Percentiles rank a stretch among this genome's conserved stretches.
Conservation (phyloP, 2,888 invertebrate genomes). For the Lasioglossum morio region DNA sequence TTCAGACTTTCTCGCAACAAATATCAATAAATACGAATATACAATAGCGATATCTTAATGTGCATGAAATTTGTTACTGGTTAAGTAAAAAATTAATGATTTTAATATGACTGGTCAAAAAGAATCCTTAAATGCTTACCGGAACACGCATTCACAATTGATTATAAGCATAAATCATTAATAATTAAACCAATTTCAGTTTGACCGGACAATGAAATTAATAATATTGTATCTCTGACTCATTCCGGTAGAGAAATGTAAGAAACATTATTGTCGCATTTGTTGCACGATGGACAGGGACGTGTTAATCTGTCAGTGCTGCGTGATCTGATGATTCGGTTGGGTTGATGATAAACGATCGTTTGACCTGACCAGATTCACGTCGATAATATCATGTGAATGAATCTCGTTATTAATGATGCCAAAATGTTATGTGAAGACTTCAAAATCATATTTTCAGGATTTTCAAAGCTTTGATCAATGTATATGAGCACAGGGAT, state of each 20-base stretch:
- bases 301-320: constrained; percentile 28
- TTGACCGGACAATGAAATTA: background rate
- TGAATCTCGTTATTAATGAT: constrained; percentile 19
- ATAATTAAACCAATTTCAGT: background rate
- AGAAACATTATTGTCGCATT: constrained; percentile 1
- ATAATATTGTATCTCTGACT: background rate
- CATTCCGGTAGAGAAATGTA: background rate
- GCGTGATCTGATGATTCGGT: background rate
- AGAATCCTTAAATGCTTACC: background rate
- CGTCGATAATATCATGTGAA: background rate
- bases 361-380: constrained; percentile 30
- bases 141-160: background rate
- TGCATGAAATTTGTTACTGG: background rate
- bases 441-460: background rate
- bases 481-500: background rate
- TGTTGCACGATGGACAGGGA: background rate
- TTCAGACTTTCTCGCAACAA: background rate
- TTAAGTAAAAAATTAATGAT: background rate
- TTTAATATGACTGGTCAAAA: background rate
- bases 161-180: background rate
- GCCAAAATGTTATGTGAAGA: constrained; percentile 12
- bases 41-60: background rate
- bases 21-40: background rate
- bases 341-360: constrained; percentile 22
- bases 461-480: background rate